A percentile compares a stretch with the other conserved stretches of the same genome.
Evolutionary conservation across 2,888 invertebrate genomes (phyloP).

Genomic region (Epinotia bilunana): DNA sequence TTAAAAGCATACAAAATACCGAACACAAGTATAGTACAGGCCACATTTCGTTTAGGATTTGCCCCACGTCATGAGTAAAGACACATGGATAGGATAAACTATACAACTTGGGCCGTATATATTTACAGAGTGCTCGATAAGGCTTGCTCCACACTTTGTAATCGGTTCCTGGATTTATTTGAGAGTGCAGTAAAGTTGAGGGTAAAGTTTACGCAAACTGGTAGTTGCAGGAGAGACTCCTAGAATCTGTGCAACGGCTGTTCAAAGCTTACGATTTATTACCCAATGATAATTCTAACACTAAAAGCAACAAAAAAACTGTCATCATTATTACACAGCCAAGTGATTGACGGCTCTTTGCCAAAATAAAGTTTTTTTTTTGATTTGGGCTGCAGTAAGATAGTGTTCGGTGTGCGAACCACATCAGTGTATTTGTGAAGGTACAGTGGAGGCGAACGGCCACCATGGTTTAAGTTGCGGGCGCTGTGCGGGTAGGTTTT

Average conservation of each 20-base stretch:
- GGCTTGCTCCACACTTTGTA: constrained; percentile 22
- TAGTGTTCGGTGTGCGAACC: too few relatives aligned
- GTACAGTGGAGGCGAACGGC: too few relatives aligned
- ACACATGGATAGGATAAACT: constrained; percentile 35
- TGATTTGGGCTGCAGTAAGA: too few relatives aligned
- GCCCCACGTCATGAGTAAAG: constrained; percentile 28
- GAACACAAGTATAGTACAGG: background rate
- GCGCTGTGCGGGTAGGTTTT: too few relatives aligned
- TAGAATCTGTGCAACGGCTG: background rate
- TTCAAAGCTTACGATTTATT: constrained; percentile 5
- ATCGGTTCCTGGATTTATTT: constrained; percentile 29
- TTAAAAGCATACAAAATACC: constrained; percentile 6
- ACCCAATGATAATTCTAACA: background rate
- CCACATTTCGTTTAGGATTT: constrained; percentile 18
- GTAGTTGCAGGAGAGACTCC: background rate
- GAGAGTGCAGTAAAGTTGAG: constrained; percentile 22
- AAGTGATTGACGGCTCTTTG: background rate
- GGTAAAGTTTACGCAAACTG: constrained; percentile 14
- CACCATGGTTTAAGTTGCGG: too few relatives aligned
- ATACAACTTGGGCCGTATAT: constrained; percentile 38
- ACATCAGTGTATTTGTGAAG: too few relatives aligned
- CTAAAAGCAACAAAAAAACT: background rate
- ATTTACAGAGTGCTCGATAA: constrained; percentile 37
- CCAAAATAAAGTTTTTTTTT: too few relatives aligned
- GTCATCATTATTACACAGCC: background rate